These are phyloP conservation scores for Thymelicus lineola DNA, from an alignment of 2,888 invertebrate species.

Conservation along the genomic window DNA sequence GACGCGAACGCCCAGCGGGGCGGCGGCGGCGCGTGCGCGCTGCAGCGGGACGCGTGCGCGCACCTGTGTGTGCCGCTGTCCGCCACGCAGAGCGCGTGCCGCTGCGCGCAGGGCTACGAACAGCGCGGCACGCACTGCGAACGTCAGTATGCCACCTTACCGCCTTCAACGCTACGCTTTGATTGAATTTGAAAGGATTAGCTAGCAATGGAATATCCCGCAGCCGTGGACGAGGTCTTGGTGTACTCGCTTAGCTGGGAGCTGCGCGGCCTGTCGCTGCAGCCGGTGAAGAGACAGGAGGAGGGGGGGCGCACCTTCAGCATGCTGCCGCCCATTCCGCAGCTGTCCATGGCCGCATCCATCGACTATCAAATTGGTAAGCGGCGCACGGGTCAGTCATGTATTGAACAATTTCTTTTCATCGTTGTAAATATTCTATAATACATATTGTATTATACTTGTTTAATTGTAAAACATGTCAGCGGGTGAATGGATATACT, in stretches of 20 bases:
- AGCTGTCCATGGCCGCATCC: constrained; percentile 90
- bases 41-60: constrained; percentile 83
- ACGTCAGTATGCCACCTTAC: constrained; percentile 44
- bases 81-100: constrained; percentile 89
- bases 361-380: constrained; percentile 81
- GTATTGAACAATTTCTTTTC: too few relatives aligned
- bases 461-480: constrained; percentile 72
- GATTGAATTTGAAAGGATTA: too few relatives aligned
- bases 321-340: constrained; percentile 69
- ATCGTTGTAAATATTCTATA: too few relatives aligned
- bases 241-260: constrained; percentile 92
- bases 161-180: too few relatives aligned
- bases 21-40: constrained; percentile 69
- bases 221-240: constrained; percentile 88
- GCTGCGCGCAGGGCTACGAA: constrained; percentile 89
- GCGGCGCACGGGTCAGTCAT: background rate
- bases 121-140: constrained; percentile 52
- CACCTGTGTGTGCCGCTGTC: constrained; percentile 74
- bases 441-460: too few relatives aligned
- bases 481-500: constrained; percentile 90
- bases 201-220: too few relatives aligned
- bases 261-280: constrained; percentile 87
- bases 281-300: constrained; percentile 48
- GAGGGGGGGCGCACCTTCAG: constrained; percentile 40
- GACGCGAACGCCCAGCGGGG: constrained; percentile 86